Base-by-base conservation (phyloP, 2,113 vertebrate genomes). In the Andinoacara biseriatus region DNA sequence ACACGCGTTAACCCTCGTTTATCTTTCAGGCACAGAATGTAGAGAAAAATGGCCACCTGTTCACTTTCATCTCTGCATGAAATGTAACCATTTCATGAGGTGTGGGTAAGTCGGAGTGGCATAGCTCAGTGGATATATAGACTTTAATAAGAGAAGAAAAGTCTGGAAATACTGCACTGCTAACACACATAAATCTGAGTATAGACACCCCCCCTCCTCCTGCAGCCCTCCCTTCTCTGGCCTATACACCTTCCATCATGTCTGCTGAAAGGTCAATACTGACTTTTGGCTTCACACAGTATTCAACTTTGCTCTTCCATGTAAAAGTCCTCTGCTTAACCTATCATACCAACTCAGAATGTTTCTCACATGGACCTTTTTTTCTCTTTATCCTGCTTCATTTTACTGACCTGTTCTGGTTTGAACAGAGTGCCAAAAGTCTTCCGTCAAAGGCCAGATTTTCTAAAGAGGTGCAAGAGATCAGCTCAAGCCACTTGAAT, bases 1-100 rank as follows among this genome's bases (percentile, higher is more conserved):
- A 82, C 84, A 87, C 82, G 31, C 26, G 58, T 86, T 87, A 86
- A 82, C 84, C 72, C 87, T 87, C 78, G 80, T 90, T 91, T 92
- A 83, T 93, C 85, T 90, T 75, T 61, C 67, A 87, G 80, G 82
- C 85, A 63, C 88, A 90, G 83, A 84, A 84, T 87, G 84, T 69
- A 74, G 79, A 86, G 87, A 86, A 87, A 89, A 90, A 87, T 84
- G 74, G 83, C 83, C 87, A 91, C 86, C 85, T 92, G 88, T 86
- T 89, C 86, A 49, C 78, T 86, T 86, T 89, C 81, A 91, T 85
- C 75, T 81, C 59, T 1, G 49, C 79, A 76, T 81, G 76, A 89
- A 89, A 91, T 90, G 83, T 63, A 80, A 89, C 90, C 85, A 89
- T 90, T 86, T 81, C 43, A 18, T 79, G 67, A 84, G 74, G 79